phyloP scores from a whole-genome alignment of 2,888 invertebrate species.

The Cryptocheilus praepositus region DNA sequence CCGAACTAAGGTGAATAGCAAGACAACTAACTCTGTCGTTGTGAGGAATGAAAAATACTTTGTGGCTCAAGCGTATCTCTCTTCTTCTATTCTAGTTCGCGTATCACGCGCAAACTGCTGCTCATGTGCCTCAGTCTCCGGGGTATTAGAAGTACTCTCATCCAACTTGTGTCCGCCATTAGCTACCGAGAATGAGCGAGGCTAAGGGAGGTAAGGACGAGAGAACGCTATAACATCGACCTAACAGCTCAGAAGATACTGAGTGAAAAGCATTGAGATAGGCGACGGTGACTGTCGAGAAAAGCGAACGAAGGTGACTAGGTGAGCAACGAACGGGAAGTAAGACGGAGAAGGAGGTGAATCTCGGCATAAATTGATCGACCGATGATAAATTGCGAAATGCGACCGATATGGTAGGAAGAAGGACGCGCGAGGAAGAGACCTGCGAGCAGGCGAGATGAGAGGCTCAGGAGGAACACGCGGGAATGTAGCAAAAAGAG shows the following conservation, averaged over 20 bases:
- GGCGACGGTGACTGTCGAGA: constrained; percentile 19
- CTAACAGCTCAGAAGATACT: constrained; percentile 6
- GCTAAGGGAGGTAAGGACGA: background rate
- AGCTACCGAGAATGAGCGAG: constrained; percentile 18
- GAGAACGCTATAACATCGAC: constrained; percentile 1
- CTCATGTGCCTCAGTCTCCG: constrained; percentile 9
- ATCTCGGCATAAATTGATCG: constrained; percentile 68
- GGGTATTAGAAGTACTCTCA: constrained; percentile 27
- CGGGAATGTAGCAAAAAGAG: constrained; percentile 57
- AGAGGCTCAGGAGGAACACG: constrained; percentile 5
- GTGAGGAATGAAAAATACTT: background rate
- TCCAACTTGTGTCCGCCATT: constrained; percentile 31
- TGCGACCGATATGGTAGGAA: constrained; percentile 49
- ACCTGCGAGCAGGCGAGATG: constrained; percentile 35
- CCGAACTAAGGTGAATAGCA: no score
- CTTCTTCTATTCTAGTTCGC: background rate
- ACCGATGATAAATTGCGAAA: constrained; percentile 67
- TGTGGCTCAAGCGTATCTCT: background rate
- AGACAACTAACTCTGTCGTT: no score
- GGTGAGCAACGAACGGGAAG: background rate
- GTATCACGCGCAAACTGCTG: background rate
- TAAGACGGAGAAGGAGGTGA: constrained; percentile 32
- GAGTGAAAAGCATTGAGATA: no score
- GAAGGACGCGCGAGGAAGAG: constrained; percentile 38
- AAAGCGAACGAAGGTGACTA: constrained; percentile 8